Conservation (phyloP, 2,888 invertebrate species). For the Automeris io region DNA sequence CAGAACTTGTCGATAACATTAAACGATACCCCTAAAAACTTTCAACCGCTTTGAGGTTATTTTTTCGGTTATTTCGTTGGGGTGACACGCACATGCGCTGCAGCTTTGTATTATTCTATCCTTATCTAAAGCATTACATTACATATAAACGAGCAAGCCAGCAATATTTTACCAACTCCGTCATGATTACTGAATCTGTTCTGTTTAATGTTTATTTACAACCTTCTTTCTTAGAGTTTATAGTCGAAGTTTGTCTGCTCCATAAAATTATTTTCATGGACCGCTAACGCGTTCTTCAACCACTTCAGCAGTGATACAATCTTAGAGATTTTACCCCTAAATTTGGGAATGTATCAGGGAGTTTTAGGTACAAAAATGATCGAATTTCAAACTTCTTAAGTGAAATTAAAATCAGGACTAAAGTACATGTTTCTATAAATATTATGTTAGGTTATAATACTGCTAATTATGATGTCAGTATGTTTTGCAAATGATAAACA, state of each 20-base stretch:
- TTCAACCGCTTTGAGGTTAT: slow-evolving; percentile 39
- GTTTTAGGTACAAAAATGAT: no score
- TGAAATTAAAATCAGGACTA: no score
- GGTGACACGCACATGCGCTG: slow-evolving; percentile 51
- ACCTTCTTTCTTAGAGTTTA: slow-evolving; percentile 21
- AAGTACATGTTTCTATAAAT: no score
- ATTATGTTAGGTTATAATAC: no score
- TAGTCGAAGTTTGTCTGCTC: slow-evolving; percentile 30
- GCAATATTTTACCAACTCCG: slow-evolving; percentile 34
- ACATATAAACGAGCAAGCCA: slow-evolving; percentile 36
- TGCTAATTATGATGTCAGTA: no score
- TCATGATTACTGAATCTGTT: slow-evolving; percentile 34
- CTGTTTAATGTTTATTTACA: slow-evolving; percentile 16
- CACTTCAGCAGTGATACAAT: no score
- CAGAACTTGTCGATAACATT: slow-evolving; percentile 46
- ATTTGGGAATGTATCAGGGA: no score
- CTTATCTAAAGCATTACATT: slow-evolving; percentile 25
- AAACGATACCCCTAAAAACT: slow-evolving; percentile 42
- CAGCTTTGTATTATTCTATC: slow-evolving; percentile 20
- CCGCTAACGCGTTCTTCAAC: slow-evolving; percentile 40
- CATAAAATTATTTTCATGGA: slow-evolving; percentile 43
- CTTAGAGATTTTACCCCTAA: no score
- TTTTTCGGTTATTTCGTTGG: slow-evolving; percentile 26
- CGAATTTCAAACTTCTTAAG: no score
- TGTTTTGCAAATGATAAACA: no score